Evolutionary conservation across 2,113 vertebrate genomes (phyloP).

Genomic region (Hystrix brachyura): DNA sequence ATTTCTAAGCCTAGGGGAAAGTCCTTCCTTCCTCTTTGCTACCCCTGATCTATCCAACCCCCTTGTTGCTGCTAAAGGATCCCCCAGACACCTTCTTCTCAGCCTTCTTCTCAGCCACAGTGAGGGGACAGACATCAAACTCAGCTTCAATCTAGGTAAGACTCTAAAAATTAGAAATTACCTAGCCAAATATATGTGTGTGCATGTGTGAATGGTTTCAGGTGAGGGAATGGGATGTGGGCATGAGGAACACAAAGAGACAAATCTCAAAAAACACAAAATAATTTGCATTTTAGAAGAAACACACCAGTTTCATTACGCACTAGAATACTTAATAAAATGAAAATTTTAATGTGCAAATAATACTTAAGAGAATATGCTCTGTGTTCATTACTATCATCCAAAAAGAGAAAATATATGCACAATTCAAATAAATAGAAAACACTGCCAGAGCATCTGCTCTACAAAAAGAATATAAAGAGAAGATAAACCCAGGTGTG

Average conservation of each 20-base stretch:
- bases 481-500: not conserved
- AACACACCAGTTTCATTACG: not conserved
- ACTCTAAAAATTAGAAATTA: constrained; percentile 33
- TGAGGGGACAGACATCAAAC: not conserved
- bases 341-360: constrained; percentile 67
- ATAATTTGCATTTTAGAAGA: constrained; percentile 51
- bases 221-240: not conserved
- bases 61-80: not conserved
- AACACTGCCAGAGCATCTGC: constrained; percentile 43
- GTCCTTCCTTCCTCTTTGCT: not conserved
- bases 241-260: not conserved
- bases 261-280: not conserved
- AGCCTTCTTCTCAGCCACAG: too few species aligned
- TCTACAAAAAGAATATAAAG: not conserved
- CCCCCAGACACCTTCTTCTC: not conserved
- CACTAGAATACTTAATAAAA: constrained; percentile 51
- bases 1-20: constrained; percentile 44
- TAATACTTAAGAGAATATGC: not conserved
- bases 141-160: constrained; percentile 6
- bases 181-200: not conserved
- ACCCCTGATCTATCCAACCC: not conserved
- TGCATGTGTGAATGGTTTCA: not conserved
- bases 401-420: not conserved
- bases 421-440: constrained; percentile 37
- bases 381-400: constrained; percentile 42